Evolutionary conservation across 2,113 vertebrate genomes (phyloP).

Genomic region (Lathamus discolor): DNA sequence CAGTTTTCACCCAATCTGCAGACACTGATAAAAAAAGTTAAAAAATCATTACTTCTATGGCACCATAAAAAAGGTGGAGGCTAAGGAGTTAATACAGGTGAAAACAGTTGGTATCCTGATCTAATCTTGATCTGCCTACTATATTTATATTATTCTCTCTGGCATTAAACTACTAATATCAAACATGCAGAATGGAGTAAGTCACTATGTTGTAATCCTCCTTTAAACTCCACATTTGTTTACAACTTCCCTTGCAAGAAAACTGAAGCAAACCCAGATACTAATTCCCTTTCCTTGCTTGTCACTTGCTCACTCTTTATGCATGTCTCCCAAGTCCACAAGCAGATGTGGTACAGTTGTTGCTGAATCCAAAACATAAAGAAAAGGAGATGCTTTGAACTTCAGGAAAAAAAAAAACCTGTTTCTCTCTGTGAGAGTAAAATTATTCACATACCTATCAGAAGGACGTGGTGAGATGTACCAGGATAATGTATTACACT

Average conservation of each 20-base stretch:
- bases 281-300: background rate
- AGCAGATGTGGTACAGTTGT: background rate
- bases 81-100: background rate
- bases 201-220: background rate
- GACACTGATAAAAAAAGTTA: background rate
- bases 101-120: background rate
- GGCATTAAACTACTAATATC: background rate
- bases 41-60: background rate
- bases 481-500: background rate
- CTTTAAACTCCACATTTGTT: constrained; percentile 24
- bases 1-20: background rate
- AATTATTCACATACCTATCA: background rate
- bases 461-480: background rate
- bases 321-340: background rate
- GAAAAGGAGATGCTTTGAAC: background rate
- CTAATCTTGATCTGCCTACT: background rate
- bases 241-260: background rate
- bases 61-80: background rate
- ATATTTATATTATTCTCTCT: background rate
- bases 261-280: background rate
- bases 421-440: background rate
- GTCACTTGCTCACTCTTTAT: background rate
- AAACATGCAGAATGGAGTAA: background rate
- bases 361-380: background rate
- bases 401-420: background rate